Conservation (phyloP, 2,113 vertebrate genomes). For the Pundamilia nyererei region DNA sequence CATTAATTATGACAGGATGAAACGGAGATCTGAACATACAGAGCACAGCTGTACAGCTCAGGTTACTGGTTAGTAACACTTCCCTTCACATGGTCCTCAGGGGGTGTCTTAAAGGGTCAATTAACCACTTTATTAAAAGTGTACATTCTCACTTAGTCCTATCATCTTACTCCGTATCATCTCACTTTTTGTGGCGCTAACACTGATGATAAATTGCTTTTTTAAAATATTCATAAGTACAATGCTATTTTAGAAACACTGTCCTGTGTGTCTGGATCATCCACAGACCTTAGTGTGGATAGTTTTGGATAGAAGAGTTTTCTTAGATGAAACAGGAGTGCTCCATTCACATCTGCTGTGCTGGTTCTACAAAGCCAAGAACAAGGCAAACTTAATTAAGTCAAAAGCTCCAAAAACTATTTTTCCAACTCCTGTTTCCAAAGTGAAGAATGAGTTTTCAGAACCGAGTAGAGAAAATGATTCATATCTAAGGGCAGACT, state of each 20-base stretch:
- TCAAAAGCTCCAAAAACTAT: neutral
- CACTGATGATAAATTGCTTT: neutral
- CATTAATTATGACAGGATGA: conserved; percentile 35
- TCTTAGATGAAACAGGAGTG: neutral
- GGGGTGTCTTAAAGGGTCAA: neutral
- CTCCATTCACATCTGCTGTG: rapidly evolving
- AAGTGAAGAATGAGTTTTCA: neutral
- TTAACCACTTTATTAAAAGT: neutral
- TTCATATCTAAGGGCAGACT: neutral
- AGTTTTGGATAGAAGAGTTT: neutral
- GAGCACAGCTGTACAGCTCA: neutral
- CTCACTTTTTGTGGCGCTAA: rapidly evolving
- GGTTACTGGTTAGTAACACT: neutral
- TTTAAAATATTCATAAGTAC: neutral
- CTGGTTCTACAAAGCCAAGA: neutral
- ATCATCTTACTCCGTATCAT: neutral
- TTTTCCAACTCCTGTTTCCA: neutral
- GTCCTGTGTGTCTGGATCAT: neutral
- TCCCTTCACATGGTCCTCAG: neutral
- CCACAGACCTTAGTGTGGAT: neutral
- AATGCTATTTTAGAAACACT: neutral
- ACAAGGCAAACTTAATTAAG: neutral
- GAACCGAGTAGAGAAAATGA: rapidly evolving
- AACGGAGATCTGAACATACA: conserved; percentile 5
- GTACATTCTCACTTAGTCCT: neutral